Evolutionary conservation across 2,113 vertebrate genomes (phyloP).

Genomic region (Gymnorhina tibicen): DNA sequence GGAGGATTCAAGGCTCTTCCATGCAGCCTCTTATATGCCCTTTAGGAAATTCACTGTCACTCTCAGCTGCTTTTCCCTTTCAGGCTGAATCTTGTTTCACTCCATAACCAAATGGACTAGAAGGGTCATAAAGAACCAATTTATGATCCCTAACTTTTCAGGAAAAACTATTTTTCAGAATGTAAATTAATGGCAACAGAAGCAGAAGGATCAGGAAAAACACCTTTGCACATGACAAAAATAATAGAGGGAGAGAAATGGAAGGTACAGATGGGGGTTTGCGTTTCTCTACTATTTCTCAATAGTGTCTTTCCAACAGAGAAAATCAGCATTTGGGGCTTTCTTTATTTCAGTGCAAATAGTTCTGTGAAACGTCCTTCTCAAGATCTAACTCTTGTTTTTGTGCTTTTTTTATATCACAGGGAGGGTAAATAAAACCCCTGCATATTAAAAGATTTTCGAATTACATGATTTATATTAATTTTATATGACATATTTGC

Average conservation of each 20-base stretch:
- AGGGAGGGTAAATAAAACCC: neutral
- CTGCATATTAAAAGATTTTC: neutral
- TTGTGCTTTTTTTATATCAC: neutral
- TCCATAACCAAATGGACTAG: conserved; percentile 29
- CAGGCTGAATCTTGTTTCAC: conserved; percentile 31
- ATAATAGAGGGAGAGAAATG: conserved; percentile 1
- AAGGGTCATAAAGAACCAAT: conserved; percentile 30
- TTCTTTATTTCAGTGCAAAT: neutral
- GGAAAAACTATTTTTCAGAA: conserved; percentile 44
- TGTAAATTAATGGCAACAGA: conserved; percentile 11
- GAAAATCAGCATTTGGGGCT: neutral
- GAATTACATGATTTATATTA: neutral
- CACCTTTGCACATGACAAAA: neutral
- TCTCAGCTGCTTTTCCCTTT: conserved; percentile 39
- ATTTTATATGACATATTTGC: neutral
- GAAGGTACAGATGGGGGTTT: neutral
- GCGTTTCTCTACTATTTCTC: neutral
- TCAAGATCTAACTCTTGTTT: neutral
- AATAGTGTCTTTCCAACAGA: neutral
- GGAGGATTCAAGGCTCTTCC: conserved; percentile 18
- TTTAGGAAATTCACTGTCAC: conserved; percentile 51
- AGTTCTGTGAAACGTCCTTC: neutral
- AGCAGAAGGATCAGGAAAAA: neutral
- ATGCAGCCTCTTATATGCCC: neutral
- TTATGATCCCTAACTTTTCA: conserved; percentile 22